A percentile compares a stretch with the other conserved stretches of the same genome.
These are phyloP conservation scores for Limenitis camilla DNA, from an alignment of 2,888 invertebrate genomes.

Conservation along the genomic window DNA sequence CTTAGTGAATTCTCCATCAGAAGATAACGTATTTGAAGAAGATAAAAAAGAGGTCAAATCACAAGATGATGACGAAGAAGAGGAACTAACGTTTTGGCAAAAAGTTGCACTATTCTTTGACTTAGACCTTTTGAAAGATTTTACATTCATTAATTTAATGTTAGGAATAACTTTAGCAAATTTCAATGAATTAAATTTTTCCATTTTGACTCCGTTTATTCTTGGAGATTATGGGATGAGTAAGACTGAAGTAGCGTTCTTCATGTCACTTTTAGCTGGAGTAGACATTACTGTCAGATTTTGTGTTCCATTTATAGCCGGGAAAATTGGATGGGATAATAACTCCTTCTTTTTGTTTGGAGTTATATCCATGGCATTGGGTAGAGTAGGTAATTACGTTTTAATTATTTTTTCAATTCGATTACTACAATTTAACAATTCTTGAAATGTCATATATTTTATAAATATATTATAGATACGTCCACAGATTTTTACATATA, in stretches of 20 bases:
- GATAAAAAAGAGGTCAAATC: conserved; percentile 30
- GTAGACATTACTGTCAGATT: conserved; percentile 79
- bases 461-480: not conserved
- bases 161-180: conserved; percentile 81
- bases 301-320: conserved; percentile 79
- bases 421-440: no score
- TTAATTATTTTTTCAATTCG: conserved; percentile 2
- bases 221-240: conserved; percentile 79
- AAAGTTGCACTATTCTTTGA: conserved; percentile 80
- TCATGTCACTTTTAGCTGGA: conserved; percentile 80
- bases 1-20: conserved; percentile 43
- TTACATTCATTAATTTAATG: conserved; percentile 80
- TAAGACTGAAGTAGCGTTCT: conserved; percentile 76
- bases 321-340: conserved; percentile 81
- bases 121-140: conserved; percentile 79
- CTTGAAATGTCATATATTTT: no score
- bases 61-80: conserved; percentile 42
- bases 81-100: conserved; percentile 59
- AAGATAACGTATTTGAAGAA: conserved; percentile 46
- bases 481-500: no score
- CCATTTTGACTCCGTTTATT: conserved; percentile 82
- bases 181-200: conserved; percentile 83
- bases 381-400: conserved; percentile 70
- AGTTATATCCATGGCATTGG: conserved; percentile 78
- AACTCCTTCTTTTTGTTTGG: conserved; percentile 81